These are phyloP conservation scores for Melolontha melolontha DNA, from an alignment of 2,888 invertebrate species.

Conservation along the genomic window DNA sequence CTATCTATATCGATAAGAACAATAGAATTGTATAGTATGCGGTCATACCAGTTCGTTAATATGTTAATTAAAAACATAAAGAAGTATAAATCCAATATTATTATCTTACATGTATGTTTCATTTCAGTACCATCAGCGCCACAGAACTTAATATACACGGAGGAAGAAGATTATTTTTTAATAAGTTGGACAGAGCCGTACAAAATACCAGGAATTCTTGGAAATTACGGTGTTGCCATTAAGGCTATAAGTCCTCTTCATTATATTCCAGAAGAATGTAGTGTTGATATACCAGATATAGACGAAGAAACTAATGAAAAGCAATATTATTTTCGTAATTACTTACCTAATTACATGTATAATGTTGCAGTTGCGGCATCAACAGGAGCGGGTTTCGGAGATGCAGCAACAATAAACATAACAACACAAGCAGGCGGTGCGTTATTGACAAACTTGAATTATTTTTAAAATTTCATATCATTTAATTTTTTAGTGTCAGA, in stretches of 20 bases:
- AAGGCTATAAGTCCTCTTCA: slow-evolving; percentile 40
- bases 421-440: slow-evolving; percentile 25
- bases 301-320: not conserved
- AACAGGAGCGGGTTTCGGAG: slow-evolving; percentile 26
- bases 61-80: too few species aligned
- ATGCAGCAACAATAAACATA: not conserved
- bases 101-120: not conserved
- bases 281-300: not conserved
- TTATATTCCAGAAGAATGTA: slow-evolving; percentile 42
- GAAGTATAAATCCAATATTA: too few species aligned
- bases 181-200: slow-evolving; percentile 49
- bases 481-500: slow-evolving; percentile 17
- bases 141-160: slow-evolving; percentile 35
- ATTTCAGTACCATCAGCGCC: slow-evolving; percentile 49
- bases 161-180: slow-evolving; percentile 39
- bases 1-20: too few species aligned
- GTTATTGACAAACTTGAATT: not conserved
- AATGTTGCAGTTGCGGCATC: slow-evolving; percentile 32
- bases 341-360: slow-evolving; percentile 41
- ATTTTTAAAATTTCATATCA: not conserved
- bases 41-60: too few species aligned
- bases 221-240: slow-evolving; percentile 45
- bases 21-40: too few species aligned
- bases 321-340: not conserved
- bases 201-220: slow-evolving; percentile 48